These are phyloP conservation scores for Ctenosaura bakeri DNA, from an alignment of 2,797 vertebrate genomes.

Conservation along the genomic window DNA sequence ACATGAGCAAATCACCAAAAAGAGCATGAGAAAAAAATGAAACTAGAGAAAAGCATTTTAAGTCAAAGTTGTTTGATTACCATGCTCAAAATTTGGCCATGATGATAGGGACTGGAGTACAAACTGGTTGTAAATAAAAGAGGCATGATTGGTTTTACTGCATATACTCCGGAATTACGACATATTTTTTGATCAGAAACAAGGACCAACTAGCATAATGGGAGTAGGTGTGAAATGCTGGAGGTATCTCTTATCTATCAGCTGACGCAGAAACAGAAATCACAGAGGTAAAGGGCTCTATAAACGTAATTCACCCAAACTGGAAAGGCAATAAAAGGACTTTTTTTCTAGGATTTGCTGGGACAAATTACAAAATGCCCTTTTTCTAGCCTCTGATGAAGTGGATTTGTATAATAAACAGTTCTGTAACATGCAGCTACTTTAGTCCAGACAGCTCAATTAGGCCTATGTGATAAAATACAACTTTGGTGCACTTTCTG, in stretches of 20 bases:
- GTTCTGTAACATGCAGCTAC: constrained; percentile 75
- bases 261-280: constrained; percentile 66
- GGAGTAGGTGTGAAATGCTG: constrained; percentile 59
- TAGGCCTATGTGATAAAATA: constrained; percentile 77
- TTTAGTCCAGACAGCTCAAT: constrained; percentile 80
- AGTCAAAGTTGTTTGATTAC: constrained; percentile 38
- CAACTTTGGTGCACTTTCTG: constrained; percentile 74
- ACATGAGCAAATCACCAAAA: background rate
- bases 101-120: constrained; percentile 17
- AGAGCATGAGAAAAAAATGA: background rate
- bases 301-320: constrained; percentile 75
- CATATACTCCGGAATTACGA: constrained; percentile 20
- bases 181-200: constrained; percentile 53
- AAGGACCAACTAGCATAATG: constrained; percentile 47
- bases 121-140: constrained; percentile 10
- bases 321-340: constrained; percentile 72
- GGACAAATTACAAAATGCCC: constrained; percentile 75
- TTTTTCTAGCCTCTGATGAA: constrained; percentile 71
- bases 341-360: constrained; percentile 52
- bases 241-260: constrained; percentile 60
- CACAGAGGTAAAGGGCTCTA: constrained; percentile 60
- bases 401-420: constrained; percentile 80
- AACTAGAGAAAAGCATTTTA: constrained; percentile 35
- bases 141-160: constrained; percentile 18
- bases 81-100: constrained; percentile 22